These are phyloP conservation scores for Sceliomorpha sp. DNA, from an alignment of 2,888 invertebrate genomes.

Conservation along the genomic window DNA sequence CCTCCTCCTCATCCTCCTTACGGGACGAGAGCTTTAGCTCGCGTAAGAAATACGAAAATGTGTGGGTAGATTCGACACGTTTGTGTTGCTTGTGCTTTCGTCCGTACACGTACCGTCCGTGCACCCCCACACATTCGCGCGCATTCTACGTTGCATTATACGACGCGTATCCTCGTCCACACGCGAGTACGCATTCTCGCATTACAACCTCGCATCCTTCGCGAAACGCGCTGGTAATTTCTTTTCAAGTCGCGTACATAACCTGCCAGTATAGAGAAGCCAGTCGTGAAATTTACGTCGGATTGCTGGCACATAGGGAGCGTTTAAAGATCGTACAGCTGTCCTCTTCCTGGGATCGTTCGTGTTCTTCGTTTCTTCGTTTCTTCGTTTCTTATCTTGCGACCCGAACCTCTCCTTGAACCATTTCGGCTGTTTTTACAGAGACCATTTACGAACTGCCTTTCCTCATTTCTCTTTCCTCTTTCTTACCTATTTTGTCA, in stretches of 20 bases:
- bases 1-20: no score
- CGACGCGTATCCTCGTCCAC: slow-evolving; percentile 8
- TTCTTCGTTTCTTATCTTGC: no score
- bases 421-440: no score
- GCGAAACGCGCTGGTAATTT: slow-evolving; percentile 47
- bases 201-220: slow-evolving; percentile 36
- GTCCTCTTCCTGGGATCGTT: neutral
- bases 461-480: no score
- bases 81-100: no score
- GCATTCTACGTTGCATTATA: no score
- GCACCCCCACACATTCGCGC: no score
- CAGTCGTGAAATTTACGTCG: slow-evolving; percentile 52
- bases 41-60: slow-evolving; percentile 9
- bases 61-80: slow-evolving; percentile 17
- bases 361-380: no score
- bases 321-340: slow-evolving; percentile 41
- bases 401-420: no score
- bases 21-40: slow-evolving; percentile 10
- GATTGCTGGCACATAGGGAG: slow-evolving; percentile 47
- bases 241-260: slow-evolving; percentile 45
- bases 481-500: no score
- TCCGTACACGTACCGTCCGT: no score
- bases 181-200: slow-evolving; percentile 38
- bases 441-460: no score
- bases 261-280: slow-evolving; percentile 47